Base-by-base conservation (phyloP, 2,113 vertebrate species). In the Oxyura jamaicensis region DNA sequence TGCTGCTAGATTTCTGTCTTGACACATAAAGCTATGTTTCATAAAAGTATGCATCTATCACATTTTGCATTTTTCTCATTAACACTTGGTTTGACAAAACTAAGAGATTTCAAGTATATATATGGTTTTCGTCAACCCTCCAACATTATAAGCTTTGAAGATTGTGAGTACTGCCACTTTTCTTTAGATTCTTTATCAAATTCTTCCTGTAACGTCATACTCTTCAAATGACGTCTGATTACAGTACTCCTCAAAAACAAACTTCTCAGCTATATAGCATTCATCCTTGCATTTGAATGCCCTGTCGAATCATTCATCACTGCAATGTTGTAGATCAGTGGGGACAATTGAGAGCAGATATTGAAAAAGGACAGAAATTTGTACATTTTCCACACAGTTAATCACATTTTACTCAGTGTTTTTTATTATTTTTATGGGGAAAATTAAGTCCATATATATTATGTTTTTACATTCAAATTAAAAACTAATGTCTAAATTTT, bases 41-140 rank as follows among this genome's bases (percentile, higher is more conserved):
- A 39, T 39, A 39, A 39, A 87, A 78, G n/a, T 52, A 42, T 0
- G 0, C 8, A 5, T 78, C 46, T 74, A 25, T 55, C 48, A 48
- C 20, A 6, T 8, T 71, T 71, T 67, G 3, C 7, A 10, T 56
- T 75, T 84, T 60, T 87, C 33, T 85, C 42, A 65, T 87, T 78
- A 75, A 42, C 19, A 26, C 50, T 78, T 50, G 13, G 7, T n/a
- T 84, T 93, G 35, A 79, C 3, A 48, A 82, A 89, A 63, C 7
- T 2, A 39, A 56, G 58, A 65, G 10, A n/a, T 72, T 91, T 82
- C 42, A 75, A 29, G 14, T 26, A 28, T 60, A 48, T 28, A 58
- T 26, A 2, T 3, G 36, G 11, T 35, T 88, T 62, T 41, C 29
- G 55, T 67, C 13, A 39, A 8, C 29, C 23, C 4, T 7, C 1